Percentiles rank a stretch among this genome's conserved stretches.
These are phyloP conservation scores for Sebastes iracundus DNA, from an alignment of 2,797 vertebrate genomes.

Conservation along the genomic window DNA sequence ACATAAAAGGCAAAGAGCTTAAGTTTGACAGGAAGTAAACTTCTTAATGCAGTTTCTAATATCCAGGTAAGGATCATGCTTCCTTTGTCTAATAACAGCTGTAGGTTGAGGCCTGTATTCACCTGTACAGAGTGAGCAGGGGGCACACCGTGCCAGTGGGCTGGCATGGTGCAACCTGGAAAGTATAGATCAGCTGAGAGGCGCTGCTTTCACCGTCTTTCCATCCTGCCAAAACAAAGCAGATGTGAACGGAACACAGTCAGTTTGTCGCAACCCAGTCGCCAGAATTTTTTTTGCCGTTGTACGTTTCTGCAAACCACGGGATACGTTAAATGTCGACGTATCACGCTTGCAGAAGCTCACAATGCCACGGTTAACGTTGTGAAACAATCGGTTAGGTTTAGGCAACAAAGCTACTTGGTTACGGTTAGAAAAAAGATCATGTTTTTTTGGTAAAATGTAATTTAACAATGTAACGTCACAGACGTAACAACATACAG, in stretches of 20 bases:
- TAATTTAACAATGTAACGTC: too few relatives aligned
- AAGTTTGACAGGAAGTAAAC: not conserved
- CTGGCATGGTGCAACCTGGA: constrained; percentile 77
- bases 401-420: too few relatives aligned
- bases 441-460: too few relatives aligned
- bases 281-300: not conserved
- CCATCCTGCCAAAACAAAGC: constrained; percentile 76
- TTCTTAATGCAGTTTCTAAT: not conserved
- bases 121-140: constrained; percentile 82
- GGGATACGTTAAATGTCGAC: too few relatives aligned
- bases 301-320: not conserved
- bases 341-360: too few relatives aligned
- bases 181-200: constrained; percentile 83
- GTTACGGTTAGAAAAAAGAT: too few relatives aligned
- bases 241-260: not conserved
- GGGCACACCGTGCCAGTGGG: constrained; percentile 52
- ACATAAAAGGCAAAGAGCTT: not conserved
- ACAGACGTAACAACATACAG: too few relatives aligned
- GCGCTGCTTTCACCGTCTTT: constrained; percentile 54
- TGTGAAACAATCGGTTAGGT: too few relatives aligned
- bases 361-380: too few relatives aligned
- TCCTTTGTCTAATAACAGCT: not conserved
- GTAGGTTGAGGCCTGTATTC: not conserved
- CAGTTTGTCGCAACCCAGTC: not conserved
- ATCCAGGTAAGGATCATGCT: not conserved